These are phyloP conservation scores for Gari tellinella DNA, from an alignment of 2,888 invertebrate species.

Conservation along the genomic window DNA sequence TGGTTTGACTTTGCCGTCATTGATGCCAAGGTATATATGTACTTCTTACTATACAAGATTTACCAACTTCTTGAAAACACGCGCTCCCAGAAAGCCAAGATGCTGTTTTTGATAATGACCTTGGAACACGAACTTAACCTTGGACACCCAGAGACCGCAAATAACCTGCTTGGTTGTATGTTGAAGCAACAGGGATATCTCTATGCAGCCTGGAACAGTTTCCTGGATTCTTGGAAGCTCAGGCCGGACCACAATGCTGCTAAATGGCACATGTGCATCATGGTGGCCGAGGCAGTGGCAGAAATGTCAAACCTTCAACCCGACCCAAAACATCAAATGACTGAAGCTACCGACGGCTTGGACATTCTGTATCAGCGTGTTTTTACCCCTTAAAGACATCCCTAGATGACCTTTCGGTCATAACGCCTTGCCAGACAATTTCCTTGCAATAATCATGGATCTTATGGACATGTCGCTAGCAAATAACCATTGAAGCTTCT, in stretches of 20 bases:
- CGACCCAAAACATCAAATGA: no score
- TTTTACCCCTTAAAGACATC: no score
- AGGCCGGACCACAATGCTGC: constrained; percentile 33
- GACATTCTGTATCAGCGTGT: no score
- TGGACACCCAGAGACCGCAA: constrained; percentile 20
- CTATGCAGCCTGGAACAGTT: constrained; percentile 16
- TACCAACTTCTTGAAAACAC: constrained; percentile 9
- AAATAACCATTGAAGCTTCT: no score
- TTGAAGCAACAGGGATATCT: constrained; percentile 21
- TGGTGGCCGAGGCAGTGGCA: constrained; percentile 17
- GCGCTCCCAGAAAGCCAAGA: constrained; percentile 1
- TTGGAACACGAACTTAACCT: constrained; percentile 13
- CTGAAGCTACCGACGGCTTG: no score
- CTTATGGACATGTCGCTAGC: no score
- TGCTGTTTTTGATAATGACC: constrained; percentile 9
- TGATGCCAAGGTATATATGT: constrained; percentile 17
- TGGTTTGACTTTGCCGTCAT: constrained; percentile 28
- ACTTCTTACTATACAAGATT: constrained; percentile 14
- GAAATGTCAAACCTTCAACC: no score
- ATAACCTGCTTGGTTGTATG: constrained; percentile 17
- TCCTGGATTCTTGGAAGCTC: constrained; percentile 5
- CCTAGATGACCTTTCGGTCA: no score
- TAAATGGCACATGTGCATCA: constrained; percentile 35
- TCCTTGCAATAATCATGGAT: no score
- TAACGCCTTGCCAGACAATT: no score